Conservation (phyloP, 2,797 vertebrate genomes). For the Scyliorhinus canicula region DNA sequence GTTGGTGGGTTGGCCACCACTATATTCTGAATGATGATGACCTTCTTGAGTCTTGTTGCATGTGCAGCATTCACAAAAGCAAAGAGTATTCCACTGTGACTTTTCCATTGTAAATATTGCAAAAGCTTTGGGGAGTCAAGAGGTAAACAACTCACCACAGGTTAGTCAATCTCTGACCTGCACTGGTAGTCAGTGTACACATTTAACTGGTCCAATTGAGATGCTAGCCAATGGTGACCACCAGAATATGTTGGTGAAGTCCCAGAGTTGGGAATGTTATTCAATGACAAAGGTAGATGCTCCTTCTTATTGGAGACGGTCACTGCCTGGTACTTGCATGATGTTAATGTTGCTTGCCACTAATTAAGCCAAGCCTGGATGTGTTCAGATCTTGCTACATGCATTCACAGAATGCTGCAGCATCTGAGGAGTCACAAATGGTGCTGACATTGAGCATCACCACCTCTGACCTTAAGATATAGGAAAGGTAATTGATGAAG, state of each 20-base stretch:
- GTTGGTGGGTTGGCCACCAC: background rate
- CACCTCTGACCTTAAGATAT: too few species aligned
- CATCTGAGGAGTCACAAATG: too few species aligned
- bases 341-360: too few species aligned
- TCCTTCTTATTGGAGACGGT: too few species aligned
- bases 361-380: background rate
- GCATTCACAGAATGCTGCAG: background rate
- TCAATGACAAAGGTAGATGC: too few species aligned
- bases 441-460: too few species aligned
- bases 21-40: background rate
- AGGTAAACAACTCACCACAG: background rate
- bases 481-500: too few species aligned
- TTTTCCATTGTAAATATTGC: background rate
- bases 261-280: too few species aligned
- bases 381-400: background rate
- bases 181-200: background rate
- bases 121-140: too few species aligned
- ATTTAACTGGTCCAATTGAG: background rate
- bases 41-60: too few species aligned
- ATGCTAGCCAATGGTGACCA: background rate
- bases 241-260: background rate
- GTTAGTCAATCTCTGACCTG: background rate
- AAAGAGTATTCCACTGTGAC: background rate
- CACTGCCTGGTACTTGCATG: too few species aligned
- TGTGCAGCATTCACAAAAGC: background rate